Evolutionary conservation across 2,888 invertebrate genomes (phyloP).

Genomic region (Ctenicera cuprea): DNA sequence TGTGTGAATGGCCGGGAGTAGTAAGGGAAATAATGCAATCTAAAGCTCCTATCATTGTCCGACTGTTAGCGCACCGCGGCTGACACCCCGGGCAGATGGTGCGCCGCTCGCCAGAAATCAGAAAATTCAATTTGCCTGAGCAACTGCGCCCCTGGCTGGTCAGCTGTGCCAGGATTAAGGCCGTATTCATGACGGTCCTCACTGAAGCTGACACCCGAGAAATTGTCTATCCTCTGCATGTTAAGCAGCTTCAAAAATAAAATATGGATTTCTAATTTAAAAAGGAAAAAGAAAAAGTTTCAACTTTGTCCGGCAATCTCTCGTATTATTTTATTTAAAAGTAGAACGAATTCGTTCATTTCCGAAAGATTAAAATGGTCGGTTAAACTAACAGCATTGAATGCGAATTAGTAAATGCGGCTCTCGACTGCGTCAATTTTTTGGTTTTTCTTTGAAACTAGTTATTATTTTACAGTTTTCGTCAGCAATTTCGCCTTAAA

Average conservation of each 20-base stretch:
- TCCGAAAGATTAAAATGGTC: no score
- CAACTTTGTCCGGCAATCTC: no score
- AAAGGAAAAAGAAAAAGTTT: neutral
- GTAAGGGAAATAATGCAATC: constrained; percentile 50
- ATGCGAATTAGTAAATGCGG: no score
- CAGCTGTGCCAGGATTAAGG: constrained; percentile 58
- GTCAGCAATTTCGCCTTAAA: no score
- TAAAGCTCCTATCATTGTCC: constrained; percentile 54
- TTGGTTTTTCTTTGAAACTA: no score
- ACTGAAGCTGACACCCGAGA: constrained; percentile 57
- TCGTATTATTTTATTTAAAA: no score
- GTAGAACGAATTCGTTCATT: no score
- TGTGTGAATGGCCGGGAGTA: constrained; percentile 45
- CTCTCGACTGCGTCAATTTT: no score
- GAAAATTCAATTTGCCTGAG: constrained; percentile 62
- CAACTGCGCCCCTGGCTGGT: constrained; percentile 58
- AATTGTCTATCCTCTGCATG: constrained; percentile 52
- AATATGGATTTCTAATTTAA: constrained; percentile 14
- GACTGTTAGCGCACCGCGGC: constrained; percentile 45
- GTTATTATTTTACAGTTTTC: no score
- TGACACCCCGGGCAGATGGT: constrained; percentile 55
- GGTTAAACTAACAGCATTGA: no score
- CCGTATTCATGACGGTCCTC: constrained; percentile 56
- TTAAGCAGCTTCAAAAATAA: constrained; percentile 3
- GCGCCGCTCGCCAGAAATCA: constrained; percentile 59